These are phyloP conservation scores for Mirounga angustirostris DNA, from an alignment of 2,113 vertebrate species.

Conservation along the genomic window DNA sequence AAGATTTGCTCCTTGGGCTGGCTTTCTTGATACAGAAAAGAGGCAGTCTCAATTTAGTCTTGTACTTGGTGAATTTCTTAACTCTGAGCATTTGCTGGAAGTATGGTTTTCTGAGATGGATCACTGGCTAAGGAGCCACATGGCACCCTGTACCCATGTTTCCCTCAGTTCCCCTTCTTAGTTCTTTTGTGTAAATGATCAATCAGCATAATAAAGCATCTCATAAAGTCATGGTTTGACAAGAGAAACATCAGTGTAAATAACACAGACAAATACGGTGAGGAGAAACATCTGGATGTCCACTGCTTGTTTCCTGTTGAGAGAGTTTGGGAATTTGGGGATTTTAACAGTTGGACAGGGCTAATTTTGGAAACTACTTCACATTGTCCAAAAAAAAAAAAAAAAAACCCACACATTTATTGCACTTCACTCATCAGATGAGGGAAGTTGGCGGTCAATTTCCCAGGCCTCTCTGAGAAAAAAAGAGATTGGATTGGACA, in stretches of 20 bases:
- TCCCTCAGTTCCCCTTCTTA: background rate
- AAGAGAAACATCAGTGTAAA: conserved; percentile 77
- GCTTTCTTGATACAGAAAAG: background rate
- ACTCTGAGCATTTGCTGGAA: background rate
- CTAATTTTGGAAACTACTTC: conserved; percentile 77
- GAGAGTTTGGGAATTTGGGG: conserved; percentile 68
- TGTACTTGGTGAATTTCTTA: background rate
- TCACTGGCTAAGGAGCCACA: background rate
- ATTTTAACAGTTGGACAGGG: conserved; percentile 70
- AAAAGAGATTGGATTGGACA: background rate
- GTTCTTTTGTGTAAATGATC: conserved; percentile 63
- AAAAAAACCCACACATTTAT: conserved; percentile 56
- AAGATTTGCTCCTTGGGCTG: background rate
- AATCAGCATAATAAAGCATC: background rate
- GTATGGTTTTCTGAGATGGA: background rate
- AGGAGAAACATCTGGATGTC: conserved; percentile 76
- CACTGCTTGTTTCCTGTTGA: conserved; percentile 63
- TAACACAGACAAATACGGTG: conserved; percentile 57
- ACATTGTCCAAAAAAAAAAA: conserved; percentile 57
- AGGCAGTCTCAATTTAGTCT: background rate
- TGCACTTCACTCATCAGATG: conserved; percentile 61
- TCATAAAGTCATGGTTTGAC: conserved; percentile 71
- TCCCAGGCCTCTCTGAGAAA: conserved; percentile 32
- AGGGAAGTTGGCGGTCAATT: conserved; percentile 12
- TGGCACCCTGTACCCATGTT: conserved; percentile 13